These are phyloP conservation scores for Harpagoxenus sublaevis DNA, from an alignment of 2,888 invertebrate species.

Conservation along the genomic window DNA sequence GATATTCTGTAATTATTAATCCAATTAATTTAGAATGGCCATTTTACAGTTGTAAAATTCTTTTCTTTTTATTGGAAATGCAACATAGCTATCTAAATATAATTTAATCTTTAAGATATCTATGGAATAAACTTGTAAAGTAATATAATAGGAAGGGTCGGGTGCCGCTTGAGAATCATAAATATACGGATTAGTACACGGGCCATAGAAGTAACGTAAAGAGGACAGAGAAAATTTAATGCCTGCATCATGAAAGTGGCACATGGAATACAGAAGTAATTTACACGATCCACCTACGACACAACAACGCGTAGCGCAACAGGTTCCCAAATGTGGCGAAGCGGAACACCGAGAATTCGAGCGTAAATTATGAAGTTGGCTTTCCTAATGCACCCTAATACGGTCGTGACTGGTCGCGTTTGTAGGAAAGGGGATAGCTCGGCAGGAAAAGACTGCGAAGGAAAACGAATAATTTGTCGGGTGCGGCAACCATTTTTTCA, in stretches of 20 bases:
- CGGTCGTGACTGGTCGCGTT: constrained; percentile 41
- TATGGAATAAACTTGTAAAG: constrained; percentile 43
- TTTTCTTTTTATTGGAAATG: background rate
- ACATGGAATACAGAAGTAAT: constrained; percentile 53
- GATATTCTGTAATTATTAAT: background rate
- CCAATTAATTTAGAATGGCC: background rate
- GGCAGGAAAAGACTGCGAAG: background rate
- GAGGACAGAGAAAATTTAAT: constrained; percentile 42
- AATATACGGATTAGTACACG: constrained; percentile 39
- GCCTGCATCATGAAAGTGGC: constrained; percentile 47
- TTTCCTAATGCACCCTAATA: constrained; percentile 70
- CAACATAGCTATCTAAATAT: background rate
- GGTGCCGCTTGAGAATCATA: constrained; percentile 22
- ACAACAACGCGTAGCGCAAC: constrained; percentile 38
- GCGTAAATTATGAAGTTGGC: constrained; percentile 68
- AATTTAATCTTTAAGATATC: constrained; percentile 14
- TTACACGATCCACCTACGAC: constrained; percentile 55
- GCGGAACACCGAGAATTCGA: constrained; percentile 59
- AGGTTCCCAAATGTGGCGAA: constrained; percentile 50
- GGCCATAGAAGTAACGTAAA: constrained; percentile 18
- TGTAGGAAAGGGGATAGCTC: constrained; percentile 6
- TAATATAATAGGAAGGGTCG: constrained; percentile 10
- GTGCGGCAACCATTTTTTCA: constrained; percentile 69
- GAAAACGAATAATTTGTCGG: constrained; percentile 69
- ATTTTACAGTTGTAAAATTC: background rate